Evolutionary conservation across 1,140 invertebrate genomes (phyloP), one percentile per base, ranked within the genome.

Genomic region (Papilio glaucus): DNA sequence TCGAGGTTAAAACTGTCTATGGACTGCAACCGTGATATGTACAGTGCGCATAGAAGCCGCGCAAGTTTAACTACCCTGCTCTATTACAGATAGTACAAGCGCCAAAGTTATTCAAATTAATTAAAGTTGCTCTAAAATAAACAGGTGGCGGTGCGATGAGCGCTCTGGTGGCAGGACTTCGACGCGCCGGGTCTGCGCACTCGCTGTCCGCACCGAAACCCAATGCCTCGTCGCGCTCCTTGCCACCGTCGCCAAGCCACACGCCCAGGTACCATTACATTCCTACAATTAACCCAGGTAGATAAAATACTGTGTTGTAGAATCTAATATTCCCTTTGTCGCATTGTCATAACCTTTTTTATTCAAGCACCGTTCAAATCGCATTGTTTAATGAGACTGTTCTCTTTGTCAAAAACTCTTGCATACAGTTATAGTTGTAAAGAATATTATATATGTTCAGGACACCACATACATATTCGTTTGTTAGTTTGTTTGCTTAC

Each of bases 171-270:
- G 93, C 92, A 6, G 92, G 93, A 0, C 83, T 93, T 24, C 84
- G 93, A 8, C 85, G 91, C 26, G 92, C 90, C 10, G 91, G 90
- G 37, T 93, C 90, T 13, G 93, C 89, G 3, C 95, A 90, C 94
- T 94, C 90, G 87, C 93, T 93, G 82, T 92, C 91, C 79, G 91
- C 90, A 70, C 93, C 92, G 57, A 90, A 83, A 73, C 87, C 80
- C 69, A 94, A 90, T 82, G 90, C 90, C 79, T 96, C 96, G 71
- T 96, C 96, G 68, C 94, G 95, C 86, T 97, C 96, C 86, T 93
- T 97, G 80, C 96, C 96, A 73, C 96, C 96, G 73, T 97, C 96
- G 78, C 96, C 96, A n/a, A 95, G 95, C 77, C 94, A 95, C 84
- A 96, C 96, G 3, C 90, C 92, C 76, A 91, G 92, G 93, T 93